Base-by-base conservation (phyloP, 1,140 invertebrate genomes). In the Aphelinus atriplicis region DNA sequence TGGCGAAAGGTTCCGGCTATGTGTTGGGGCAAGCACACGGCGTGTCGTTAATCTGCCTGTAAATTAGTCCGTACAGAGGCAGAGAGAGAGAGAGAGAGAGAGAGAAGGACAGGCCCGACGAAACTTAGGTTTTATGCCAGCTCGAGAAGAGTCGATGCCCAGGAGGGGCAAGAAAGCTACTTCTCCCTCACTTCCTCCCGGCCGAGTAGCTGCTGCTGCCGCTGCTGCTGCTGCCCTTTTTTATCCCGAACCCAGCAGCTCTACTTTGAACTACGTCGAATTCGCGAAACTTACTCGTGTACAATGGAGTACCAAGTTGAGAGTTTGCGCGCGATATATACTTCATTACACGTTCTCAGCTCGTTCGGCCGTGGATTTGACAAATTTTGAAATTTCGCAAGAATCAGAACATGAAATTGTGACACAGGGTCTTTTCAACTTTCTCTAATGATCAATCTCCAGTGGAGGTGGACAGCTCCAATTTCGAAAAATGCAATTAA, bases 41-140 rank as follows among this genome's bases (percentile, higher is more conserved):
- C 63, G 45, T 53, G 63, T 67, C 65, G 53, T 67, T 67, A 67
- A 67, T 67, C 65, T 67, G 65, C 65, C 51, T 67, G 65, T 56
- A 67, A 67, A 67, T 67, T 55, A 67, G 56, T 26, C 63, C 51
- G 63, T 65, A 55, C 10, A 42, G 2, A 2, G 42, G 61, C 46
- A 6, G 5, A 48, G 61, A 48, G 43, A 48, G 60, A 57, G 55
- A 7, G 7, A 57, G 3, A 3, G 55, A 3, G 55, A 3, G 55
- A 3, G 60, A 61, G 26, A 26, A 26, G 26, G 26, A 26, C 26
- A 26, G 26, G 26, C 26, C 26, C 26, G 26, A 26, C 26, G 26
- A 61, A 61, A 46, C 58, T 60, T 43, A 5, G n/a, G n/a, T 60
- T 60, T 60, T 60, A 60, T 42, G 58, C 42, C 42, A 6, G 58